Evolutionary conservation across 2,797 vertebrate species (phyloP), one percentile per base, ranked within the genome.

Genomic region (Gymnoscopelus braueri): DNA sequence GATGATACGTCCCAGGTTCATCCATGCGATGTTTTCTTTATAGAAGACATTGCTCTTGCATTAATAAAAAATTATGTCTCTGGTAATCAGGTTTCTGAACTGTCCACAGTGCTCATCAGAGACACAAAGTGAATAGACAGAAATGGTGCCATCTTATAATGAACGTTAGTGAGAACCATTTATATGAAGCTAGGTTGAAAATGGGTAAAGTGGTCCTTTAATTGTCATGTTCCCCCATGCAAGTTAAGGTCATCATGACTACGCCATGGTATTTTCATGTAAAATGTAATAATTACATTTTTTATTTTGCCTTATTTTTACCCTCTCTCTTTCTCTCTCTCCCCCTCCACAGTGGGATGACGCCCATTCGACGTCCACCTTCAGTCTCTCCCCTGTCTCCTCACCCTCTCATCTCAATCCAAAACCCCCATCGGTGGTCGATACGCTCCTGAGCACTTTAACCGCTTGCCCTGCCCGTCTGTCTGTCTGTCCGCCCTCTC

Each of bases 331-430:
- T 51, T 56, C 15, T 77, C 65, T 59, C 29, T 73, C 73, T 58
- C 52, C 15, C 44, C 24, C 35, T 72, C 23, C 39, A 12, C 53
- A 26, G 47, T 48, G 90, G 88, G 85, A 92, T 86, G 85, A 87
- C 24, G 71, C 75, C 75, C 66, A 66, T 23, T 6, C 52, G 74
- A 80, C 77, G 68, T 61, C 80, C 56, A 78, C 51, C 65, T 74
- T 70, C 53, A 4, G 57, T 69, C 69, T 75, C 71, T 67, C 67
- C 64, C 73, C 76, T 9, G 49, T 73, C 70, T 58, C 73, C 66
- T 77, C 72, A 8, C 55, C 65, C 35, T 10, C 29, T 80, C 76
- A 79, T 64, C 76, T 54, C 63, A 77, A 59, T 79, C 80, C 75
- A 73, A 19, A 57, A 57, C 3, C 70, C 44, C 71, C 71, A 5